Base-by-base conservation (phyloP, 2,113 vertebrate genomes). In the Paralichthys olivaceus region DNA sequence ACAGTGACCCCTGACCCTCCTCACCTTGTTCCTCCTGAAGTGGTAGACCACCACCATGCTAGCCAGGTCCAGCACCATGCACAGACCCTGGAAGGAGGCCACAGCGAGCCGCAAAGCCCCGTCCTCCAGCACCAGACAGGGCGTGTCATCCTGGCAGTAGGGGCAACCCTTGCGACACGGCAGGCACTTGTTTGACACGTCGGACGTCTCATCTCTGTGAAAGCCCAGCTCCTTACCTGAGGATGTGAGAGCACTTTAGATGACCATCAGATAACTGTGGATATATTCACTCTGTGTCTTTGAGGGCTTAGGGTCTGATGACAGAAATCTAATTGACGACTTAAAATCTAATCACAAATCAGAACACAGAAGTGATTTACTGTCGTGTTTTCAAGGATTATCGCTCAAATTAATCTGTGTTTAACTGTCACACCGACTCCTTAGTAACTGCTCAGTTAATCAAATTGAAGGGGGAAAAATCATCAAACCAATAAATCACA, bases 21-120 rank as follows among this genome's bases (percentile, higher is more conserved):
- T 94, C 93, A 99, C 98, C 97, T 99, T 99, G 85, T 95, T 97
- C 90, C 95, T 96, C 83, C 96, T 96, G 86, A 97, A 96, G 84
- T 96, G 96, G 95, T 99, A 99, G 87, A 98, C 95, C 45, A 96
- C 88, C 70, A 97, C 89, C 97, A 99, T 99, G 92, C 95, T 93
- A 56, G 95, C 79, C 89, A 98, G 94, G 89, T 96, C 95, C 77
- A 98, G 88, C 84, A 98, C 92, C 96, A 99, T 95, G 84, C 97
- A 99, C 81, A 99, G 92, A 0, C 94, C 95, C 93, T 99, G 97
- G 93, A 98, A 96, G 25, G 96, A 96, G 94, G 97, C 94, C 92
- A 98, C 95, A 11, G 96, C 93, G 25, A 98, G 95, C 25, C 97
- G 93, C 47, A 99, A 94, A 7, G 94, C 94, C 3, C 95, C 93